Evolutionary conservation across 35 echinoderm and acorn worm species (phyloP).

Genomic region (Hemicentrotus pulcherrimus): DNA sequence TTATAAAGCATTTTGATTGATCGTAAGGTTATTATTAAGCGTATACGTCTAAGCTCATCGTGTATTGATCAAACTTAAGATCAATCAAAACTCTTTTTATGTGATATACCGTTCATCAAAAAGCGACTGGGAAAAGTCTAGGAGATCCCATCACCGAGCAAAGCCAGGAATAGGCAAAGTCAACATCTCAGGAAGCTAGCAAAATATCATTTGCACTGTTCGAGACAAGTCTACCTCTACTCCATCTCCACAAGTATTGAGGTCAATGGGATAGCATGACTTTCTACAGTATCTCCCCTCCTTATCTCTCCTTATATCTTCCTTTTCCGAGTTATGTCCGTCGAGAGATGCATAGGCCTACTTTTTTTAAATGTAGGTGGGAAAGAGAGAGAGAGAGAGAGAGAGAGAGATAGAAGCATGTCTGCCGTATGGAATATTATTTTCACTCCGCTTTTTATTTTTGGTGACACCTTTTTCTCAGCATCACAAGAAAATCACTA

Average conservation of each 20-base stretch:
- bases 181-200: slow-evolving; percentile 41
- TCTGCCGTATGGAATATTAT: no score
- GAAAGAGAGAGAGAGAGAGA: not conserved
- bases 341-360: no score
- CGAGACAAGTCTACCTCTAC: not conserved
- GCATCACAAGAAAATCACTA: no score
- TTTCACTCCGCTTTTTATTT: no score
- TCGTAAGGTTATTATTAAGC: no score
- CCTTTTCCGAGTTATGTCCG: not conserved
- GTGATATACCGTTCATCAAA: not conserved
- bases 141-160: not conserved
- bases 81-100: not conserved
- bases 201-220: slow-evolving; percentile 27
- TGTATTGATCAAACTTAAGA: no score
- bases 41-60: no score
- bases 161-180: slow-evolving; percentile 4
- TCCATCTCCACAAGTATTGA: not conserved
- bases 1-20: no score
- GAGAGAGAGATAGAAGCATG: not conserved
- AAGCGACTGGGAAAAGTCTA: slow-evolving; percentile 28
- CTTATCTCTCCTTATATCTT: not conserved
- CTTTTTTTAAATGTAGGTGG: not conserved
- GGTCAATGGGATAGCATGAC: not conserved
- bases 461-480: no score
- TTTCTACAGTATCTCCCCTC: not conserved